Percentiles rank a stretch among this genome's conserved stretches.
phyloP scores from a whole-genome alignment of 2,888 invertebrate species.

The Apeira syringaria region DNA sequence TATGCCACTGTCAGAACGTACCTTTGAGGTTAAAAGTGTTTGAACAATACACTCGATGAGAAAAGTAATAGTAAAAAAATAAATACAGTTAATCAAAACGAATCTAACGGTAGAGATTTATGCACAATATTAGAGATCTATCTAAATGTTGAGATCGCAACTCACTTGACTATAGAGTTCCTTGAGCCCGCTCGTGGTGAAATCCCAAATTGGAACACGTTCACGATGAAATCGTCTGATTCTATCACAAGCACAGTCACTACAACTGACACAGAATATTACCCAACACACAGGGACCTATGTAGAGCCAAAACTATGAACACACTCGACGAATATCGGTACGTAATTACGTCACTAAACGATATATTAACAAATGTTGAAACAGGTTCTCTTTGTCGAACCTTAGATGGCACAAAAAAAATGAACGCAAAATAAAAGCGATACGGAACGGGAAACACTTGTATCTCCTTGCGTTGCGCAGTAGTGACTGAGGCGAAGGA shows the following conservation, averaged over 20 bases:
- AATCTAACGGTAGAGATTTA: neutral
- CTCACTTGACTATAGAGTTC: constrained; percentile 81
- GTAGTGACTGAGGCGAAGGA: constrained; percentile 71
- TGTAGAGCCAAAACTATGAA: constrained; percentile 53
- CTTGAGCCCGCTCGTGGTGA: constrained; percentile 83
- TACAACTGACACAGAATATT: constrained; percentile 79
- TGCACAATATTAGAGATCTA: constrained; percentile 1
- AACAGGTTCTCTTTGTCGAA: constrained; percentile 66
- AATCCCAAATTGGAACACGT: constrained; percentile 80
- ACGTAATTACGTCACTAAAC: constrained; percentile 46
- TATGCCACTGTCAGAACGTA: neutral
- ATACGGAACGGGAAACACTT: constrained; percentile 59
- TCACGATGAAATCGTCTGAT: constrained; percentile 75
- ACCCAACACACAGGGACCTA: constrained; percentile 76
- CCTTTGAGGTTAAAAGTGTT: neutral
- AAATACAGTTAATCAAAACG: too few species aligned
- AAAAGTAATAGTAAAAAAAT: neutral
- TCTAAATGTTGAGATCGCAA: constrained; percentile 32
- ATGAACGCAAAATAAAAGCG: constrained; percentile 67
- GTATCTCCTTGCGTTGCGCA: constrained; percentile 77
- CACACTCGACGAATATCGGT: constrained; percentile 49
- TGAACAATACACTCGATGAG: neutral
- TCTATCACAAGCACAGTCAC: constrained; percentile 79
- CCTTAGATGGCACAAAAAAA: constrained; percentile 56
- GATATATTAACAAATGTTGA: constrained; percentile 51